Conservation (phyloP, 2,797 vertebrate genomes). For the Poecilia picta region DNA sequence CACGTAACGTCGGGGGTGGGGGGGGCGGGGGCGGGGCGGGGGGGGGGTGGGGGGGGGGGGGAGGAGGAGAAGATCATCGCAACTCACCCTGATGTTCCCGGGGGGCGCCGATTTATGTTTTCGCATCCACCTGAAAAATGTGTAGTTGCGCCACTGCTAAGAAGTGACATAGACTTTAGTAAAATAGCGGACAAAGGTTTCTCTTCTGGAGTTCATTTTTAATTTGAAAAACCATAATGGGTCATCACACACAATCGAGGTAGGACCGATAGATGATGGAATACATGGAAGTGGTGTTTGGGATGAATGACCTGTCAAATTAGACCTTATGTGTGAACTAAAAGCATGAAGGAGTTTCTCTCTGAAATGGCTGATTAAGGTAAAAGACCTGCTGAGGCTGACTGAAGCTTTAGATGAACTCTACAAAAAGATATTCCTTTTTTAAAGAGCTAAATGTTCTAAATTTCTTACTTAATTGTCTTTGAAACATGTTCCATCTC, state of each 20-base stretch:
- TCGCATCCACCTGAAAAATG: no score
- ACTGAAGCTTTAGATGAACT: neutral
- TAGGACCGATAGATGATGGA: neutral
- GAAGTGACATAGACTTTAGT: neutral
- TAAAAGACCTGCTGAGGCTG: neutral
- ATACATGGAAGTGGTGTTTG: neutral
- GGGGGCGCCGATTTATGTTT: no score
- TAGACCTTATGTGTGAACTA: neutral
- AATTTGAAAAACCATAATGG: neutral
- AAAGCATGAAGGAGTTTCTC: neutral
- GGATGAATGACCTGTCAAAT: neutral
- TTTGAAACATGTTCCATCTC: neutral
- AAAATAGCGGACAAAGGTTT: neutral
- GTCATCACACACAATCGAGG: neutral
- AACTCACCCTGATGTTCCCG: no score
- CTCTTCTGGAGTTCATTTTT: neutral
- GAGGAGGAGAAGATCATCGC: no score
- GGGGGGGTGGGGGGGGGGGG: no score
- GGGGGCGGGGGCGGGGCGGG: no score
- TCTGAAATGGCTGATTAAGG: neutral
- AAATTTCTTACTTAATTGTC: neutral
- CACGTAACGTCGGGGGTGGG: no score
- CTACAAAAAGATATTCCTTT: neutral
- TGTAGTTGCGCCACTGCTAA: no score
- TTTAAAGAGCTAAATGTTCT: neutral